Conservation (phyloP, 2,797 vertebrate species). For the Sebastes jordani region DNA sequence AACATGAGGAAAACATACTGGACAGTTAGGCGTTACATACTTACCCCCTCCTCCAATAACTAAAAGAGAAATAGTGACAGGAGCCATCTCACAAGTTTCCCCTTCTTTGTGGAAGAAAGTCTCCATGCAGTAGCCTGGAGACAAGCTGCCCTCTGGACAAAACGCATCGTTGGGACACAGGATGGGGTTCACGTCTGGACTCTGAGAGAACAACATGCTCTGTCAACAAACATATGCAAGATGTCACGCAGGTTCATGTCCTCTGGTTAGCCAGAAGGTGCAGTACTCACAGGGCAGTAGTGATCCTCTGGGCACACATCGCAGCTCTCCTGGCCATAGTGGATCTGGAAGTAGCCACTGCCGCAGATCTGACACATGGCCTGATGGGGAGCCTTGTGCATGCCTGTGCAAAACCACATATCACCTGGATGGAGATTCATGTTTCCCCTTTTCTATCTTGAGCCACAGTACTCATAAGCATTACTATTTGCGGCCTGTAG, state of each 20-base stretch:
- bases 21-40: conserved; percentile 14
- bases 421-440: background rate
- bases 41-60: conserved; percentile 84
- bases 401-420: conserved; percentile 79
- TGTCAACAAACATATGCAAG: conserved; percentile 2
- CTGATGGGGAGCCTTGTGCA: conserved; percentile 82
- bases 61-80: conserved; percentile 85
- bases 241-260: background rate
- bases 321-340: conserved; percentile 84
- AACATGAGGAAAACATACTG: background rate
- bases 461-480: background rate
- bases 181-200: conserved; percentile 87
- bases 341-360: conserved; percentile 86
- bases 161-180: conserved; percentile 89
- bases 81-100: conserved; percentile 86
- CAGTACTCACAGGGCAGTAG: conserved; percentile 90
- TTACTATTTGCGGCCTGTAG: background rate
- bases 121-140: conserved; percentile 90
- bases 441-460: background rate
- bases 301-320: conserved; percentile 89
- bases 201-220: conserved; percentile 71
- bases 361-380: conserved; percentile 84
- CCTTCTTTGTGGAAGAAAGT: conserved; percentile 88
- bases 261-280: background rate
- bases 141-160: conserved; percentile 86